Conservation (phyloP, 2,113 vertebrate genomes). For the Anhinga rufa region DNA sequence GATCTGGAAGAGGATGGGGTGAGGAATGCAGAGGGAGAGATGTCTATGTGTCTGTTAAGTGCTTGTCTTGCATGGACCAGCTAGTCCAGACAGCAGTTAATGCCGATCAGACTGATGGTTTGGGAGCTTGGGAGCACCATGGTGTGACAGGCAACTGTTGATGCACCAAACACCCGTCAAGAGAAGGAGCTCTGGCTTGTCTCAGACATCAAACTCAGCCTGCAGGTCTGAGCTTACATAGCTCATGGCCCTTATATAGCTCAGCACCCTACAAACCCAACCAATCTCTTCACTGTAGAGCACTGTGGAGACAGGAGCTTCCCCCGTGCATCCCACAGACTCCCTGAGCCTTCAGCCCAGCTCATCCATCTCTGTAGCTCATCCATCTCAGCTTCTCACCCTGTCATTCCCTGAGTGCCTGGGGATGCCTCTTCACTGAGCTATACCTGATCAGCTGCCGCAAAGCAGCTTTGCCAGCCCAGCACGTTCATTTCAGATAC, state of each 20-base stretch:
- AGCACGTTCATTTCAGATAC: neutral
- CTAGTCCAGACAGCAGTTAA: neutral
- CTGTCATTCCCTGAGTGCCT: neutral
- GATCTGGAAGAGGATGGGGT: neutral
- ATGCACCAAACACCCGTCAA: neutral
- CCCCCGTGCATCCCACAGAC: neutral
- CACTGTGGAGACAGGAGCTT: neutral
- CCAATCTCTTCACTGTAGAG: fast-evolving
- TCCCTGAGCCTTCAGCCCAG: neutral
- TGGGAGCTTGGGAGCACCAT: neutral
- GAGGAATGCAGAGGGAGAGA: neutral
- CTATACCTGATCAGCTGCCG: neutral
- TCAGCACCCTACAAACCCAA: neutral
- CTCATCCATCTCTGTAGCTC: neutral
- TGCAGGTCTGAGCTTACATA: neutral
- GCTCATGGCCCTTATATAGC: neutral
- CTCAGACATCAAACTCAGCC: neutral
- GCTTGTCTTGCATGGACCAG: neutral
- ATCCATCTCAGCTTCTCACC: neutral
- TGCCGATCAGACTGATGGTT: neutral
- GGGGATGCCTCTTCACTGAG: neutral
- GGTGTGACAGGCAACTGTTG: neutral
- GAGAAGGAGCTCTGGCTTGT: neutral
- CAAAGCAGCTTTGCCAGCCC: slow-evolving; percentile 39
- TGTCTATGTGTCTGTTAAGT: neutral